A percentile compares a stretch with the other conserved stretches of the same genome.
Conservation (phyloP, 2,888 invertebrate genomes). For the Alsophila aescularia region DNA sequence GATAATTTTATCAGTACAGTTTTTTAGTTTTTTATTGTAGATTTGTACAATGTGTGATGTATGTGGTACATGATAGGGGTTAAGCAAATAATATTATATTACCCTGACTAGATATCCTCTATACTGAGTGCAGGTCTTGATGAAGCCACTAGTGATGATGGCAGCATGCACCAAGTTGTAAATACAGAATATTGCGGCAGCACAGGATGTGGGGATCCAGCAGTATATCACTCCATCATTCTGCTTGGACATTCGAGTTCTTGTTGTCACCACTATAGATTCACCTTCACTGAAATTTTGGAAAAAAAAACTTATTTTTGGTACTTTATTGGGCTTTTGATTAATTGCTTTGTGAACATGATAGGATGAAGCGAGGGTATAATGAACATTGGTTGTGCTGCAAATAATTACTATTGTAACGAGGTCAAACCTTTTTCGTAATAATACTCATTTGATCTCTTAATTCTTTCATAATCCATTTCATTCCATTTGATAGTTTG, state of each 20-base stretch:
- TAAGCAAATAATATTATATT: conserved; percentile 29
- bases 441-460: too few species aligned
- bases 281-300: conserved; percentile 86
- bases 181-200: conserved; percentile 86
- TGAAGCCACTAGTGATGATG: conserved; percentile 89
- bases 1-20: too few species aligned
- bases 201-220: conserved; percentile 87
- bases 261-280: conserved; percentile 86
- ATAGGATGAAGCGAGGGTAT: too few species aligned
- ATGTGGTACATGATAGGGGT: too few species aligned
- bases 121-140: conserved; percentile 90
- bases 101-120: conserved; percentile 86
- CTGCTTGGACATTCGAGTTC: conserved; percentile 84
- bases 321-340: not conserved
- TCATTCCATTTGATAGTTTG: too few species aligned
- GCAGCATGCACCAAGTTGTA: conserved; percentile 88
- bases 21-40: too few species aligned
- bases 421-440: too few species aligned
- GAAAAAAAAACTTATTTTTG: not conserved
- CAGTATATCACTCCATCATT: conserved; percentile 86
- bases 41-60: too few species aligned
- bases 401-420: too few species aligned
- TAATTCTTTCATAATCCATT: too few species aligned
- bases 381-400: too few species aligned
- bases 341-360: too few species aligned